These are phyloP conservation scores for Eucriotettix oculatus DNA, from an alignment of 2,888 invertebrate genomes.

Conservation along the genomic window DNA sequence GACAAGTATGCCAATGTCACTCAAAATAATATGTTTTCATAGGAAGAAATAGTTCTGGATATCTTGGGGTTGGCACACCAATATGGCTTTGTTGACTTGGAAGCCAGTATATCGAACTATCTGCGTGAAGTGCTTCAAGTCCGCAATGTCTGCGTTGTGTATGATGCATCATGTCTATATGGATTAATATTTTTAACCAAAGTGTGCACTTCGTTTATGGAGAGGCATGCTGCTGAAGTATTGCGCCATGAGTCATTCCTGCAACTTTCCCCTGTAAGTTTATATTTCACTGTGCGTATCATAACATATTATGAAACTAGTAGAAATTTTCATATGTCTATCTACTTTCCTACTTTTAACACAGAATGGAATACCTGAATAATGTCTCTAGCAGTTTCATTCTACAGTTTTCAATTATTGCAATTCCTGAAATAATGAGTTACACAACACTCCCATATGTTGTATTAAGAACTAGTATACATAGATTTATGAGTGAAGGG, in stretches of 20 bases:
- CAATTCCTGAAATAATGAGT: no score
- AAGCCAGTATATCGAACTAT: conserved; percentile 84
- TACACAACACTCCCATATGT: no score
- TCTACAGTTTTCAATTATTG: no score
- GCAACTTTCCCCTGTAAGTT: conserved; percentile 60
- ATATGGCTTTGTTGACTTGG: conserved; percentile 86
- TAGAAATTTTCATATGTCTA: no score
- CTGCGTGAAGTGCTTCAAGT: conserved; percentile 72
- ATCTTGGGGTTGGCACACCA: conserved; percentile 76
- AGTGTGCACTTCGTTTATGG: conserved; percentile 81
- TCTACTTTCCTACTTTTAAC: no score
- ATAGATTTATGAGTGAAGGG: no score
- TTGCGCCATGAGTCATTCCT: conserved; percentile 71
- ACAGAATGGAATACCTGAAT: no score
- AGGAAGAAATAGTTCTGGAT: conserved; percentile 27
- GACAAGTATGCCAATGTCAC: no score
- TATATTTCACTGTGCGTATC: no score
- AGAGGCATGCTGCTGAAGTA: conserved; percentile 72
- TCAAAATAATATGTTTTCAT: conserved; percentile 1
- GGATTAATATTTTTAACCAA: conserved; percentile 38
- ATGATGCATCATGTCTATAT: conserved; percentile 74
- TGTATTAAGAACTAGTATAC: no score
- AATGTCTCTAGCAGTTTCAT: no score
- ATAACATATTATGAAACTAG: no score
- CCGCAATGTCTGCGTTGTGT: conserved; percentile 84